Conservation (phyloP, 92 coral and sea anemone genomes). For the Epizoanthus ramosus region DNA sequence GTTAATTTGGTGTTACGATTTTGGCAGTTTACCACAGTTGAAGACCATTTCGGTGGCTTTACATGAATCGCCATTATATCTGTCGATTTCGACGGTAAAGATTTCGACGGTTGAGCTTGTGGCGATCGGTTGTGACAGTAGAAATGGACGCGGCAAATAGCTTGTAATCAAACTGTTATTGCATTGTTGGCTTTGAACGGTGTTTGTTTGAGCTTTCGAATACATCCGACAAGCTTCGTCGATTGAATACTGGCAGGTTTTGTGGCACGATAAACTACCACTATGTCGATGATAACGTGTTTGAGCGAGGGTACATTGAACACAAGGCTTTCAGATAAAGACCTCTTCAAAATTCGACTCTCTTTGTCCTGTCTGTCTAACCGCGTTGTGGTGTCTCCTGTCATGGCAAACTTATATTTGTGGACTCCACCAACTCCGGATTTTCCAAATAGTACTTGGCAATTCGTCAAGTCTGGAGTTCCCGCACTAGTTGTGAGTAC, state of each 20-base stretch:
- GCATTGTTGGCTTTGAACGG: constrained; percentile 25
- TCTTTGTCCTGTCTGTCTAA: constrained; percentile 93
- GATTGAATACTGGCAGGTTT: constrained; percentile 15
- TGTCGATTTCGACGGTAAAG: not conserved
- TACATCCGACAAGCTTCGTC: constrained; percentile 6
- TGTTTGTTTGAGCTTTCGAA: constrained; percentile 20
- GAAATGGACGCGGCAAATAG: constrained; percentile 36
- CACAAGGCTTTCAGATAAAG: constrained; percentile 78
- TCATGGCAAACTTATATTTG: constrained; percentile 81
- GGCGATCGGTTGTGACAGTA: constrained; percentile 16
- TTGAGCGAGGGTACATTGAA: constrained; percentile 73
- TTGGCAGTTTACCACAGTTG: not conserved
- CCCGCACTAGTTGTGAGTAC: constrained; percentile 89
- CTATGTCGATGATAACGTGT: constrained; percentile 79
- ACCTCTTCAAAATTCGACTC: constrained; percentile 89
- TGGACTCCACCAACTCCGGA: constrained; percentile 80
- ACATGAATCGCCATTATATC: not conserved
- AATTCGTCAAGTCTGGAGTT: constrained; percentile 81
- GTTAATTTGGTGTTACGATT: not conserved
- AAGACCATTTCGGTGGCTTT: not conserved
- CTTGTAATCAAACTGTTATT: constrained; percentile 33
- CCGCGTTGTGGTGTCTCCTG: constrained; percentile 92
- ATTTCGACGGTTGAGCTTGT: not conserved
- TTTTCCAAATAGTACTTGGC: constrained; percentile 82
- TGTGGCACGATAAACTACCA: constrained; percentile 33